A percentile compares a stretch with the other conserved stretches of the same genome.
Evolutionary conservation across 2,888 invertebrate species (phyloP).

Genomic region (Drosophila niveifrons): DNA sequence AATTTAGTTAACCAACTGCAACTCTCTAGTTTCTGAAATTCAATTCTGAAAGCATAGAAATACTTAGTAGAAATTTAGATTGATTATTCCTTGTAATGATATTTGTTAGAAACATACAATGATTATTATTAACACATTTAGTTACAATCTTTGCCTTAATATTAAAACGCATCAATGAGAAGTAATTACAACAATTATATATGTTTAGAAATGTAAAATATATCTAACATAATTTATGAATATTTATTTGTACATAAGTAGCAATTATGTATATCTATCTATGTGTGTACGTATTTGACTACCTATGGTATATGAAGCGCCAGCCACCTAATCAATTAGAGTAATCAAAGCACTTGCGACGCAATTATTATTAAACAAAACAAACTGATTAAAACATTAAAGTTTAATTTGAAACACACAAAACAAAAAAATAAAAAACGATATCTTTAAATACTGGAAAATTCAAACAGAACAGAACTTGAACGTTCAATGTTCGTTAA

Average conservation of each 20-base stretch:
- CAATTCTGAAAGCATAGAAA: constrained; percentile 23
- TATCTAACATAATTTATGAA: constrained; percentile 51
- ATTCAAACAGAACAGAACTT: constrained; percentile 66
- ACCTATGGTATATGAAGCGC: constrained; percentile 32
- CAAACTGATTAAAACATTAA: constrained; percentile 45
- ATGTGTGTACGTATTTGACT: constrained; percentile 29
- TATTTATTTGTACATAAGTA: constrained; percentile 75
- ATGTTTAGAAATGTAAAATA: constrained; percentile 1
- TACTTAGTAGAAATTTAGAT: constrained; percentile 43
- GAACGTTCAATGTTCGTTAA: constrained; percentile 66
- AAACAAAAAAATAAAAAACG: constrained; percentile 23
- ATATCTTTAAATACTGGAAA: constrained; percentile 67
- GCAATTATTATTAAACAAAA: constrained; percentile 62
- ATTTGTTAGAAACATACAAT: constrained; percentile 29
- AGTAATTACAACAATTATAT: constrained; percentile 29
- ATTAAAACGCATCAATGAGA: constrained; percentile 34
- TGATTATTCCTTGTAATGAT: constrained; percentile 29
- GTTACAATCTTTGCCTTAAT: constrained; percentile 57
- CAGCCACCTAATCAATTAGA: constrained; percentile 54
- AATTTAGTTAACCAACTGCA: constrained; percentile 32
- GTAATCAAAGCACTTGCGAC: constrained; percentile 28
- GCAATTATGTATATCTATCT: constrained; percentile 29
- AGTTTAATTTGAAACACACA: constrained; percentile 19
- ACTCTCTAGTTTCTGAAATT: constrained; percentile 47
- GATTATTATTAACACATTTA: constrained; percentile 32